Evolutionary conservation across 37 sponge, comb jelly and placozoan species (phyloP), one percentile per base, ranked within the genome.

Genomic region (Eunapius fragilis): DNA sequence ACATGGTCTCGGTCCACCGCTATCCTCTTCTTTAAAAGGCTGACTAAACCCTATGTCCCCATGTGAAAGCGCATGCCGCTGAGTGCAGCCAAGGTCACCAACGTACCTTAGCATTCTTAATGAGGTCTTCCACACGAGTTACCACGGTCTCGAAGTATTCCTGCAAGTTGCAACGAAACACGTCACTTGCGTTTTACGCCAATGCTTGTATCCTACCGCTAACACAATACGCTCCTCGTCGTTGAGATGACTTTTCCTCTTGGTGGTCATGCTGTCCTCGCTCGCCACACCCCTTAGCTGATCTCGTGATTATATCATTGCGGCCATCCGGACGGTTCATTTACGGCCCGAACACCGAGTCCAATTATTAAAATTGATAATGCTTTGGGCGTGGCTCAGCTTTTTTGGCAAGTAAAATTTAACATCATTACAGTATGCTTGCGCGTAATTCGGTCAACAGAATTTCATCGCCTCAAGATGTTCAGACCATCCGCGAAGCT

Each of bases 81-180:
- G 11, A 70, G 28, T 3, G 4, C 7, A 45, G 47, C 47, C 47
- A 81, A 32, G 31, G 24, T 33, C n/a, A 34, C 25, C 2, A 2
- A 27, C 25, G 2, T 71, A 82, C 84, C 49, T 79, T 78, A 27
- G 77, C 37, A 25, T 83, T 84, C 25, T 34, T 78, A 25, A 71
- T 31, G 27, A 89, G 45, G n/a, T 83, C 84, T 35, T 84, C 84
- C 2, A 78, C 71, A 17, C 80, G 26, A 31, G 30, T 17, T 25
- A 81, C 76, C 25, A 87, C 82, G 0, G 30, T n/a, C 25, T 87
- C 82, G 81, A 89, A 88, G 31, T 88, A 83, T 76, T 82, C 88
- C 87, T 87, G 48, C 2, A 80, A 0, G 7, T 70, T 37, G 32
- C 37, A 36, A 17, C 47, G 1, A 9, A 14, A 37, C 24, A 71